Evolutionary conservation across 2,888 invertebrate species (phyloP).

Genomic region (Ormyrus thymus): DNA sequence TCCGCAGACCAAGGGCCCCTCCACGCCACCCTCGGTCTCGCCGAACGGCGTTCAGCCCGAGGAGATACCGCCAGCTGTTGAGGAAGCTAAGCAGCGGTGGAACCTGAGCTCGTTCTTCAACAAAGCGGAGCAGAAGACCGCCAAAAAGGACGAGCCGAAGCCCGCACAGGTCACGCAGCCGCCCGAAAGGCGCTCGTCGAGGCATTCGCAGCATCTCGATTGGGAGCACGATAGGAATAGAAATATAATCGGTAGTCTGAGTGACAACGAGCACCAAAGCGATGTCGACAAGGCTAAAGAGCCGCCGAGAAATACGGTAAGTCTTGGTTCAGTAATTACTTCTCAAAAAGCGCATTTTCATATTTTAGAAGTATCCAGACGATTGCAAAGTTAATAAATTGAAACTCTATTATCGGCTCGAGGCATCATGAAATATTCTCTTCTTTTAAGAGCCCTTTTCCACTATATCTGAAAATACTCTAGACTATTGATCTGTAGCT

Average conservation of each 20-base stretch:
- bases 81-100: constrained; percentile 75
- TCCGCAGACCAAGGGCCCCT: constrained; percentile 56
- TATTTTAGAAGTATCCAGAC: too few relatives aligned
- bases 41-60: constrained; percentile 58
- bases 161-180: constrained; percentile 64
- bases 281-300: constrained; percentile 70
- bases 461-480: too few relatives aligned
- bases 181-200: constrained; percentile 46
- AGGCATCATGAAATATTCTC: too few relatives aligned
- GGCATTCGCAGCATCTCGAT: constrained; percentile 60
- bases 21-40: constrained; percentile 56
- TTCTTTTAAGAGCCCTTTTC: too few relatives aligned
- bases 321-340: background rate
- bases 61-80: constrained; percentile 75
- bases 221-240: constrained; percentile 73
- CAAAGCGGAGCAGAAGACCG: constrained; percentile 63
- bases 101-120: constrained; percentile 73
- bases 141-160: constrained; percentile 57
- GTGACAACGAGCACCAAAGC: constrained; percentile 70
- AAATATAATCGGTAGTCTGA: constrained; percentile 74
- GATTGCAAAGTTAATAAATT: too few relatives aligned
- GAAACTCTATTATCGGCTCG: too few relatives aligned
- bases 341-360: too few relatives aligned
- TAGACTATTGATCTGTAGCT: constrained; percentile 2
- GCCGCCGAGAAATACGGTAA: constrained; percentile 55